phyloP scores from a whole-genome alignment of 2,797 vertebrate genomes.

The Notolabrus celidotus region DNA sequence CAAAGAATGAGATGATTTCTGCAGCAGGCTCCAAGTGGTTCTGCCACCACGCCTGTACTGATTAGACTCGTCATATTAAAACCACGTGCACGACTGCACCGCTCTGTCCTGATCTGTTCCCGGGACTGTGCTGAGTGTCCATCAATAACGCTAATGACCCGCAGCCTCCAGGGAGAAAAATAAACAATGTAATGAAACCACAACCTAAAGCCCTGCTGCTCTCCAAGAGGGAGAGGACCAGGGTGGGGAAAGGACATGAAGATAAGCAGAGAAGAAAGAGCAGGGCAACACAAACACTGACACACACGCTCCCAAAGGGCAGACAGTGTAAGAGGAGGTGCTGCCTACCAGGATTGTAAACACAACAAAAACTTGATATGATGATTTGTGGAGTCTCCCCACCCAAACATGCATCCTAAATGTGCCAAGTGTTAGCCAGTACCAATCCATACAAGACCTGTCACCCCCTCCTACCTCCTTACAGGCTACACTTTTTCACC shows the following conservation, averaged over 20 bases:
- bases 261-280: constrained; percentile 26
- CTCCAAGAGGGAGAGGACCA: constrained; percentile 38
- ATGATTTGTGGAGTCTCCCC: constrained; percentile 64
- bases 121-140: constrained; percentile 60
- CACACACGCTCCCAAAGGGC: constrained; percentile 15
- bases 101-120: constrained; percentile 51
- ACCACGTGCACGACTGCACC: constrained; percentile 70
- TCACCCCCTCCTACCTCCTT: constrained; percentile 7
- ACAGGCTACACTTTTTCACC: constrained; percentile 47
- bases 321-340: constrained; percentile 34
- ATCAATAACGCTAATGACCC: constrained; percentile 83
- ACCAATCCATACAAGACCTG: constrained; percentile 21
- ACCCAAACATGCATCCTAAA: constrained; percentile 50
- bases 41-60: constrained; percentile 66
- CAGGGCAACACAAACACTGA: background rate
- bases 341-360: constrained; percentile 42
- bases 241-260: constrained; percentile 8
- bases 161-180: constrained; percentile 74
- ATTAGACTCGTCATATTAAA: constrained; percentile 80
- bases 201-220: constrained; percentile 60
- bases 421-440: constrained; percentile 70
- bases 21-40: constrained; percentile 52
- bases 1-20: constrained; percentile 64
- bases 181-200: constrained; percentile 72
- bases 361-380: constrained; percentile 60